These are phyloP conservation scores for Struthidea cinerea DNA, from an alignment of 2,113 vertebrate species.

Conservation along the genomic window DNA sequence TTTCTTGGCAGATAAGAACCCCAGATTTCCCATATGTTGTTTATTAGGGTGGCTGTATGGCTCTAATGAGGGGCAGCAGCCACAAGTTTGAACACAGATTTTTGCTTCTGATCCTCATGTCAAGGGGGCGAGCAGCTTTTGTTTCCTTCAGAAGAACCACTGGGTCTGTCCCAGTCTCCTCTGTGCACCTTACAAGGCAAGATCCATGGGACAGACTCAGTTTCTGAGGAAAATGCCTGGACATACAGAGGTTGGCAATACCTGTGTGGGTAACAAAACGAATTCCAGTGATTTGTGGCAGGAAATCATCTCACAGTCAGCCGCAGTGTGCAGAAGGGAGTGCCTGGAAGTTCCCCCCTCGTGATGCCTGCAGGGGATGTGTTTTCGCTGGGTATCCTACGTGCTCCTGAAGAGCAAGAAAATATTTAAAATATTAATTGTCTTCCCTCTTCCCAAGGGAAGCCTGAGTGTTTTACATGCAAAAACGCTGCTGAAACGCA, in stretches of 20 bases:
- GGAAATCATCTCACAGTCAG: neutral
- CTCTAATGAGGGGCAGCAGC: constrained; percentile 41
- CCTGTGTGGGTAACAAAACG: neutral
- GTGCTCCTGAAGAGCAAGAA: neutral
- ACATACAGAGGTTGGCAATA: neutral
- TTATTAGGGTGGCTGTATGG: neutral
- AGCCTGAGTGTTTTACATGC: neutral
- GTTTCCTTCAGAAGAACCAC: neutral
- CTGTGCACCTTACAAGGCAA: neutral
- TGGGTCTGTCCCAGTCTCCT: neutral
- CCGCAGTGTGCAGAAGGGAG: neutral
- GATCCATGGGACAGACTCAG: neutral
- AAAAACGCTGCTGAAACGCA: neutral
- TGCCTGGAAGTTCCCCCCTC: neutral
- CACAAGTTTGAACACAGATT: neutral
- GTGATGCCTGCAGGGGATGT: neutral
- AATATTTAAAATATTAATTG: constrained; percentile 17
- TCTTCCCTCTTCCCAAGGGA: neutral
- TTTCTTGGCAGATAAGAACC: constrained; percentile 26
- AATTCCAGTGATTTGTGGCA: neutral
- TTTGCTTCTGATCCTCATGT: neutral
- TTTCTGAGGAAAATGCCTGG: neutral
- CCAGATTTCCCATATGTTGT: constrained; percentile 40
- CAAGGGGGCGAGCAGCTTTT: neutral
- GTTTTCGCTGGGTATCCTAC: neutral